phyloP scores from a whole-genome alignment of 2,888 invertebrate species.

The Orthosia gracilis region DNA sequence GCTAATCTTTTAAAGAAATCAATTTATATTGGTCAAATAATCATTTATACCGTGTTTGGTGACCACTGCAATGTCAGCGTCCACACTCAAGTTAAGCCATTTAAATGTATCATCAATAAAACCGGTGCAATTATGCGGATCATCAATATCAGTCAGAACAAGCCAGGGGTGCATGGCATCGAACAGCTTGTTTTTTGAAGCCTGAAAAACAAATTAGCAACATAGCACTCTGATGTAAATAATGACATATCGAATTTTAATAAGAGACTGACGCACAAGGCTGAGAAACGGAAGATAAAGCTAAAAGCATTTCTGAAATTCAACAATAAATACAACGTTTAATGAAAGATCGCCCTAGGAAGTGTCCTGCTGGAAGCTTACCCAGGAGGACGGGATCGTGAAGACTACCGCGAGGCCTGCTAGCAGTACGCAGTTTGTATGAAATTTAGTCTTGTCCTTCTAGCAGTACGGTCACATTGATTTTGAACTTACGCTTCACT shows the following conservation, averaged over 20 bases:
- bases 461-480: background rate
- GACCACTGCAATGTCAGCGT: conserved; percentile 79
- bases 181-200: conserved; percentile 75
- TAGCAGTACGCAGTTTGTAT: background rate
- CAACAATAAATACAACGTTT: no score
- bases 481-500: background rate
- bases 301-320: background rate
- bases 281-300: background rate
- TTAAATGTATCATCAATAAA: conserved; percentile 69
- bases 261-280: background rate
- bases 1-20: background rate
- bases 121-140: conserved; percentile 23
- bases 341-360: no score
- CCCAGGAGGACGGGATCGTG: background rate
- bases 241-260: background rate
- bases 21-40: background rate
- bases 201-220: conserved; percentile 70
- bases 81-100: conserved; percentile 79
- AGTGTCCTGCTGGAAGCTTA: no score
- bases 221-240: background rate
- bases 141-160: conserved; percentile 61
- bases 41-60: conserved; percentile 67
- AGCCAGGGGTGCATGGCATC: conserved; percentile 81
- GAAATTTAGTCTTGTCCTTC: background rate
- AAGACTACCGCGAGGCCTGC: background rate